Percentiles rank a stretch among this genome's conserved stretches.
These are phyloP conservation scores for Gymnopithys bicolor DNA, from an alignment of 2,797 vertebrate genomes.

Conservation along the genomic window DNA sequence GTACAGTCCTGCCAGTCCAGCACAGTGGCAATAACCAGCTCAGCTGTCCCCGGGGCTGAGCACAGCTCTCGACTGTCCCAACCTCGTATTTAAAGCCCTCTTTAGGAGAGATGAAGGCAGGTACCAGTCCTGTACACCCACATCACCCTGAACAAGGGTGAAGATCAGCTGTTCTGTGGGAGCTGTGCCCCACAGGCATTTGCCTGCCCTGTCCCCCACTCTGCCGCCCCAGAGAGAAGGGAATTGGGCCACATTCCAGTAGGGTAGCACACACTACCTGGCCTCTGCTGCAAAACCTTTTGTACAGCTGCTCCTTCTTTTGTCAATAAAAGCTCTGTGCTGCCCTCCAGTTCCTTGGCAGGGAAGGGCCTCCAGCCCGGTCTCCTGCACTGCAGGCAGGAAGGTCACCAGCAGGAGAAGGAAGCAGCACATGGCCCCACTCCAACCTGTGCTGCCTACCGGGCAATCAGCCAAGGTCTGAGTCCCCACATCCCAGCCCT, in stretches of 20 bases:
- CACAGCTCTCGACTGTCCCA: not conserved
- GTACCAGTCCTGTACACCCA: not conserved
- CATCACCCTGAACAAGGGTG: not conserved
- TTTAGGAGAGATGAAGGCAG: not conserved
- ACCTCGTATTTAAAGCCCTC: not conserved
- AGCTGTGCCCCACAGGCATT: accelerated
- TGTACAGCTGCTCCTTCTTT: not conserved
- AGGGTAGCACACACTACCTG: accelerated
- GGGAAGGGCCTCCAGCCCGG: not conserved
- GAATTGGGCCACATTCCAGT: not conserved
- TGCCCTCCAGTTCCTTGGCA: not conserved
- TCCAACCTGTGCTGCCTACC: not conserved
- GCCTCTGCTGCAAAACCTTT: not conserved
- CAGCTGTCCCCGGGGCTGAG: not conserved
- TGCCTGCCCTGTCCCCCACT: not conserved
- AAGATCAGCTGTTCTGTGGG: not conserved
- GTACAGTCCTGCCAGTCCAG: not conserved
- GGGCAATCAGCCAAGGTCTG: not conserved
- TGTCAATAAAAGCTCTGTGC: not conserved
- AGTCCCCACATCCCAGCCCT: not conserved
- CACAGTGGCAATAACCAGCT: not conserved
- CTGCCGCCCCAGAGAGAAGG: not conserved
- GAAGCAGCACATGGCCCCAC: accelerated
- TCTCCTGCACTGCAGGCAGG: not conserved
- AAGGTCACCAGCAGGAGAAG: accelerated